Evolutionary conservation across 1,140 invertebrate species (phyloP).

Genomic region (Drosophila trapezifrons): DNA sequence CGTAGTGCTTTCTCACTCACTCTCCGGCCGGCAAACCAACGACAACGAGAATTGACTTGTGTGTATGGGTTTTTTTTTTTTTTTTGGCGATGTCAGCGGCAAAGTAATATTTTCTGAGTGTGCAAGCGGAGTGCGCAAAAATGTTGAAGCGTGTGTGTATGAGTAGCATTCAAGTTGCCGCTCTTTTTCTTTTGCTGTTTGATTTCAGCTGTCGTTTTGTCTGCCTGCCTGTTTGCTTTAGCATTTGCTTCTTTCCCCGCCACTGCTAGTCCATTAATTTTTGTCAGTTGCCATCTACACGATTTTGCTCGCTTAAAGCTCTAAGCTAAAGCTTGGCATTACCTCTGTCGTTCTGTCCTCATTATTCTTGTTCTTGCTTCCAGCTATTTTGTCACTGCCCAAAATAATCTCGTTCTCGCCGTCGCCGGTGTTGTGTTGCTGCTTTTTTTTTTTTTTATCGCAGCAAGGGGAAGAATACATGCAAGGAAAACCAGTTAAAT

Average conservation of each 20-base stretch:
- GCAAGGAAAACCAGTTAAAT: constrained; percentile 51
- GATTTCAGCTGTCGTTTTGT: constrained; percentile 62
- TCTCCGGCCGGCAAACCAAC: constrained; percentile 76
- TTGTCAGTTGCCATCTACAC: constrained; percentile 45
- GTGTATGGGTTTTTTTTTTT: constrained; percentile 47
- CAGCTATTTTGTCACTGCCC: constrained; percentile 66
- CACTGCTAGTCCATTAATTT: constrained; percentile 47
- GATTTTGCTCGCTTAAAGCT: constrained; percentile 54
- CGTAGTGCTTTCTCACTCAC: constrained; percentile 70
- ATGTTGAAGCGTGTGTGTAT: constrained; percentile 43
- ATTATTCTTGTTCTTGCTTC: constrained; percentile 56
- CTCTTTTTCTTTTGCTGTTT: constrained; percentile 67
- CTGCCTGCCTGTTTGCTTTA: constrained; percentile 56
- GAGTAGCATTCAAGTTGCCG: constrained; percentile 70
- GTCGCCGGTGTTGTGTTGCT: constrained; percentile 2
- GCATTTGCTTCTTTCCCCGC: constrained; percentile 20
- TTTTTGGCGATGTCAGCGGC: constrained; percentile 45
- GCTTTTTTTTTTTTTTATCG: constrained; percentile 43
- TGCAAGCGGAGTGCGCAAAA: constrained; percentile 76
- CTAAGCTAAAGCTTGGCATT: constrained; percentile 67
- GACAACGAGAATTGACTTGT: constrained; percentile 55
- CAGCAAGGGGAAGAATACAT: not conserved
- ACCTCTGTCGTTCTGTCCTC: constrained; percentile 19
- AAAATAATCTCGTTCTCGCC: constrained; percentile 57
- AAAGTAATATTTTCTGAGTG: constrained; percentile 30